Percentiles rank a stretch among this genome's conserved stretches.
These are phyloP conservation scores for Rosalia funebris DNA, from an alignment of 2,888 invertebrate genomes.

Conservation along the genomic window DNA sequence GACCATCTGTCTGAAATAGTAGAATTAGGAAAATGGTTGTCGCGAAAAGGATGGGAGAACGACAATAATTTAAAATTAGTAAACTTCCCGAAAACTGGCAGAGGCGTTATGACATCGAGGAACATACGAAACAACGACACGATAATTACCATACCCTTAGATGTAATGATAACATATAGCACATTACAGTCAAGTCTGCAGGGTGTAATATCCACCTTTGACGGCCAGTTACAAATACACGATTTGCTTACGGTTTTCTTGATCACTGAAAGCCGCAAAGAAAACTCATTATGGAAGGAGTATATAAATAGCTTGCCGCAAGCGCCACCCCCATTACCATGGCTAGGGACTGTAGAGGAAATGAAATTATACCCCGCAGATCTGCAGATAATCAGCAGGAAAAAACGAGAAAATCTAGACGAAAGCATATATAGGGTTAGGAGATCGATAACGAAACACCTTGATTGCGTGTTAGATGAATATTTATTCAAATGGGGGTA, in stretches of 20 bases:
- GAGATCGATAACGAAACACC: constrained; percentile 65
- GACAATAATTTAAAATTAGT: constrained; percentile 69
- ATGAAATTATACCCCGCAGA: constrained; percentile 69
- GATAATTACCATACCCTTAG: constrained; percentile 71
- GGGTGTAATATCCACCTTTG: constrained; percentile 7
- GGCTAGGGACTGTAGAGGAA: constrained; percentile 72
- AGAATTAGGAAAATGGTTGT: constrained; percentile 67
- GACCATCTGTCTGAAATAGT: constrained; percentile 57
- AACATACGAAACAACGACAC: constrained; percentile 68
- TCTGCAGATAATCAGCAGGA: constrained; percentile 66
- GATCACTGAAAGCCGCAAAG: constrained; percentile 72
- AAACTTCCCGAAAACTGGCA: constrained; percentile 74
- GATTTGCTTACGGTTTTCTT: constrained; percentile 80
- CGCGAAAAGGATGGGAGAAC: constrained; percentile 67
- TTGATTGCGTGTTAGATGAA: constrained; percentile 65
- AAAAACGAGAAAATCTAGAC: constrained; percentile 66
- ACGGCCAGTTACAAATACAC: constrained; percentile 70
- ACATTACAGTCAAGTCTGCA: constrained; percentile 34
- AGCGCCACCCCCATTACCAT: constrained; percentile 72
- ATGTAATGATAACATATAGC: constrained; percentile 66
- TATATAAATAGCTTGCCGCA: constrained; percentile 78
- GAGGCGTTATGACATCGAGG: constrained; percentile 76
- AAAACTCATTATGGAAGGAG: constrained; percentile 68
- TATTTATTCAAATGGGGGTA: constrained; percentile 81
- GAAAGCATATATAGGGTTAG: constrained; percentile 61